A percentile compares a stretch with the other conserved stretches of the same genome.
phyloP scores from a whole-genome alignment of 2,888 invertebrate species.

The Silvanus unidentatus region DNA sequence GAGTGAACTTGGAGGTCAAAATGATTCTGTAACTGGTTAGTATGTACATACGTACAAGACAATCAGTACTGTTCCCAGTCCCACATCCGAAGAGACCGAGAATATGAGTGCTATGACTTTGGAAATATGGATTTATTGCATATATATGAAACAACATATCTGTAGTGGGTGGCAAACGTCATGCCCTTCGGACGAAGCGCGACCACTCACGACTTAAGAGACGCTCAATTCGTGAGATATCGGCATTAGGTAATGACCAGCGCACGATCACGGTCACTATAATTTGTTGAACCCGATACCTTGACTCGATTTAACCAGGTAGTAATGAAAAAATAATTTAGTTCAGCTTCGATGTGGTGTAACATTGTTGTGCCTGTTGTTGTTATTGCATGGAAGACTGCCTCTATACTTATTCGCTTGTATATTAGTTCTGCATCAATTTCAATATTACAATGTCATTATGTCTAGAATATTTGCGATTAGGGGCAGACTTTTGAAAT shows the following conservation, averaged over 20 bases:
- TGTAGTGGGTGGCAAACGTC: constrained; percentile 43
- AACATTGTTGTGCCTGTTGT: constrained; percentile 6
- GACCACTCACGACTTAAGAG: constrained; percentile 34
- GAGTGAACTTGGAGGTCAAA: constrained; percentile 31
- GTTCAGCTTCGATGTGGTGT: constrained; percentile 21
- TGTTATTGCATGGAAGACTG: background rate
- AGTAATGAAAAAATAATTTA: constrained; percentile 39
- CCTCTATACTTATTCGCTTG: constrained; percentile 5
- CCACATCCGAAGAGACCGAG: constrained; percentile 28
- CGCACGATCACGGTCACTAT: constrained; percentile 43
- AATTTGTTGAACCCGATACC: constrained; percentile 43
- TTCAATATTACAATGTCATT: constrained; percentile 9
- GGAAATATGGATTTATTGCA: constrained; percentile 44
- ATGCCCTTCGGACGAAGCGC: constrained; percentile 36
- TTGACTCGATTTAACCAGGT: constrained; percentile 38
- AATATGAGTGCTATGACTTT: constrained; percentile 20
- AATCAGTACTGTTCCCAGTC: constrained; percentile 34
- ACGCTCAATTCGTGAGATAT: constrained; percentile 40
- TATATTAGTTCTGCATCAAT: constrained; percentile 19
- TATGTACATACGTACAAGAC: constrained; percentile 20
- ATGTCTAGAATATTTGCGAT: constrained; percentile 6
- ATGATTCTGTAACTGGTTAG: constrained; percentile 15
- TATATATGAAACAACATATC: constrained; percentile 26
- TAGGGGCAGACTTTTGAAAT: too few relatives aligned
- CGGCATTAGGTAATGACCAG: constrained; percentile 44